Evolutionary conservation across 2,888 invertebrate species (phyloP), one percentile per base, ranked within the genome.

Genomic region (Temnothorax unifasciatus): DNA sequence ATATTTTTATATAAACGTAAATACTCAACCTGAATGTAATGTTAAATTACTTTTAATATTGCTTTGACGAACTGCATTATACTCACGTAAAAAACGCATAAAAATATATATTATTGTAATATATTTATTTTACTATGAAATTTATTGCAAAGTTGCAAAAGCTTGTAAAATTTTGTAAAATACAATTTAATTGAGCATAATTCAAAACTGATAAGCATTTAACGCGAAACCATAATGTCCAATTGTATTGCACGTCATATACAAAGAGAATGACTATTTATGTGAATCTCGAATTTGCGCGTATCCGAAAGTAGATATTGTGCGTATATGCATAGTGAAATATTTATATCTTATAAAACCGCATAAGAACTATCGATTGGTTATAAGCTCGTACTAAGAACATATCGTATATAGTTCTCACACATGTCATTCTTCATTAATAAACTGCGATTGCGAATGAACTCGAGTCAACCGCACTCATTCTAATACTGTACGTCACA

Each of bases 281-380:
- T 18, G 6, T 2, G 0, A 68, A 13, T 68, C 3, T 44, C 15
- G 6, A 41, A 68, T 38, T 52, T 21, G 54, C 41, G 13, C 25
- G 29, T 69, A 54, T 52, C 15, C 21, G 1, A 25, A 50, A 41
- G 54, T 68, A 50, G 25, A n/a, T 66, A 68, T 77, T 77, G 54
- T 77, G 69, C 77, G 77, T 68, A 57, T 66, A 52, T 52, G 69
- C 41, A 54, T 69, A 68, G 29, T 77, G 52, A 57, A 79, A 59
- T 21, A 34, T 47, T 59, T 34, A 38, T 47, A 38, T 13, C 13
- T 18, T 59, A 59, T 81, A 71, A 81, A 81, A 71, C 4, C 4
- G 6, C 34, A 9, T 81, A 79, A 57, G 34, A 34, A 8, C 34
- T 59, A 79, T 71, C n/a, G 38, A 47, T 59, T 59, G 13, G 6